phyloP scores from a whole-genome alignment of 2,113 vertebrate genomes.

The Datnioides undecimradiatus region DNA sequence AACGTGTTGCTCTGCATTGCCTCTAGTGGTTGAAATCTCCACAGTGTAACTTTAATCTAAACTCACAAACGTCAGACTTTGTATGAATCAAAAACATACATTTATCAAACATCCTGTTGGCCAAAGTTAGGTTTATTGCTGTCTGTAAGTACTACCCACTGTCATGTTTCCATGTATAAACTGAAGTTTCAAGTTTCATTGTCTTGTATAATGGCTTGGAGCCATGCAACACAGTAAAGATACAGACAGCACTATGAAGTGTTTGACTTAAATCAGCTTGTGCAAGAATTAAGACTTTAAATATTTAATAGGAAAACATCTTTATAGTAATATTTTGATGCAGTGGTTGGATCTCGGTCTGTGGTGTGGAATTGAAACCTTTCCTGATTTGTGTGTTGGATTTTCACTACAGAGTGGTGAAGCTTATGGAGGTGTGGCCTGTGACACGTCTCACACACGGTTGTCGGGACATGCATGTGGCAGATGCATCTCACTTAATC shows the following conservation, averaged over 20 bases:
- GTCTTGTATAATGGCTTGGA: not conserved
- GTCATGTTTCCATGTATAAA: conserved; percentile 7
- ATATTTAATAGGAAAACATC: too few relatives aligned
- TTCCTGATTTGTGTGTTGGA: too few relatives aligned
- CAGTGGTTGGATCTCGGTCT: not conserved
- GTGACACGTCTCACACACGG: not conserved
- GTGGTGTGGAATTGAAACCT: not conserved
- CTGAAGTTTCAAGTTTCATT: conserved; percentile 23
- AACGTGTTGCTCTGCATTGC: not conserved
- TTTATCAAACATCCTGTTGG: not conserved
- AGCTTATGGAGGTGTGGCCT: too few relatives aligned
- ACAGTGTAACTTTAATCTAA: not conserved
- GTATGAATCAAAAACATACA: not conserved
- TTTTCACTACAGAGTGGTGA: too few relatives aligned
- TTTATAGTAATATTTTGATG: not conserved
- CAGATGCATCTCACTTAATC: conserved; percentile 26
- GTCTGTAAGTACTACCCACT: conserved; percentile 2
- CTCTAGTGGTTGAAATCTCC: not conserved
- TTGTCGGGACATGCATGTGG: not conserved
- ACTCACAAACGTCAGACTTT: not conserved
- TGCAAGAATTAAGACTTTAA: not conserved
- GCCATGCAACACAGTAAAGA: not conserved
- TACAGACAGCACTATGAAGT: not conserved
- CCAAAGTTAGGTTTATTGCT: not conserved
- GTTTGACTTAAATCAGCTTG: not conserved